Conservation (phyloP, 2,888 invertebrate species). For the Anthrax anthrax region DNA sequence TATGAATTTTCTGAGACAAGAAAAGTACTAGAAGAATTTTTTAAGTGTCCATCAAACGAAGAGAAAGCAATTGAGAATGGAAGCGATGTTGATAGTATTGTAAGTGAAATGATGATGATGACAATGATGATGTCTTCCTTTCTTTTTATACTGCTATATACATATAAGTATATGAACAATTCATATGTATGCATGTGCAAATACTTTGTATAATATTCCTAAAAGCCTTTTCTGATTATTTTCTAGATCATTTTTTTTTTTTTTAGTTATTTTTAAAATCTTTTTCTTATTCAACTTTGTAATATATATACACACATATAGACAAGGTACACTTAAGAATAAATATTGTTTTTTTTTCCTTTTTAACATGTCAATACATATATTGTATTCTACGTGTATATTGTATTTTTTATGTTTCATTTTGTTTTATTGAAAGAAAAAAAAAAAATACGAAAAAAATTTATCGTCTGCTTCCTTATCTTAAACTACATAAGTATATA, state of each 20-base stretch:
- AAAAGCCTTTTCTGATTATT: too few relatives aligned
- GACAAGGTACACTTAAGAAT: neutral
- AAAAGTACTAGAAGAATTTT: slow-evolving; percentile 82
- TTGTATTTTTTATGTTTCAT: neutral
- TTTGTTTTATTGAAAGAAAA: neutral
- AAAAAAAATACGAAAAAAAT: too few relatives aligned
- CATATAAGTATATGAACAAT: neutral
- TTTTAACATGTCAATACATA: too few relatives aligned
- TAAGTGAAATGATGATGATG: slow-evolving; percentile 14
- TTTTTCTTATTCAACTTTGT: too few relatives aligned
- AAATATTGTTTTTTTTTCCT: neutral
- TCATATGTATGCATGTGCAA: neutral
- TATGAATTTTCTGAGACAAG: slow-evolving; percentile 86
- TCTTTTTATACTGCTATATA: slow-evolving; percentile 3
- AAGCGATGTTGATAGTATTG: slow-evolving; percentile 34
- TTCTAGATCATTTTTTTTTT: too few relatives aligned
- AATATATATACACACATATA: too few relatives aligned
- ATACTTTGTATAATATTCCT: too few relatives aligned
- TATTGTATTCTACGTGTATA: too few relatives aligned
- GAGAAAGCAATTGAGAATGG: slow-evolving; percentile 40
- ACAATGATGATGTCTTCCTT: neutral
- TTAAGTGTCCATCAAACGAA: slow-evolving; percentile 59
- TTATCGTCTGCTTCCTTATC: neutral
- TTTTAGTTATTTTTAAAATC: too few relatives aligned
- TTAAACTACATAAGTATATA: neutral